Base-by-base conservation (phyloP, 2,888 invertebrate species). In the Drosophila limbata region DNA sequence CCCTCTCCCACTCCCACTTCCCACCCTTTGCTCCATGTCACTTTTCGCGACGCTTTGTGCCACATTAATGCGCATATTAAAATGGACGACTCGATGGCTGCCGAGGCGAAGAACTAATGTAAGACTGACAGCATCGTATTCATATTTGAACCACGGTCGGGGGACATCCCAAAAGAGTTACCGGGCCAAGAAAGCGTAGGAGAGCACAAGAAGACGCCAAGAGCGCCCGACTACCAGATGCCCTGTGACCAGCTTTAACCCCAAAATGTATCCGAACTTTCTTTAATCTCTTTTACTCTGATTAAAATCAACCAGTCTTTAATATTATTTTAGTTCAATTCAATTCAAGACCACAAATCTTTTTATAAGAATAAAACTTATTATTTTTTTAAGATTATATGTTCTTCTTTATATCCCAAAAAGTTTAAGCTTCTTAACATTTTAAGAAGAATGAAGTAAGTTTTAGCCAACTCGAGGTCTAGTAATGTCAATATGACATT, bases 61-160 rank as follows among this genome's bases (percentile, higher is more conserved):
- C 76, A 76, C 82, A 86, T 83, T 86, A 83, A 83, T 84, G 82
- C 76, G 81, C 84, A 81, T 74, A 77, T 77, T 77, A 67, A 78
- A 83, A 79, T 78, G 78, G 70, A 69, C 78, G 71, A 40, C 63
- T 15, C 33, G 47, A 39, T 42, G 63, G 55, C 33, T 35, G 47
- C 17, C 45, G 57, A 40, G 40, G 44, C 40, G 65, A 55, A 72
- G 65, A 62, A 76, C 81, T 81, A 82, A 78, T 78, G 81, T 63
- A 72, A 66, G 76, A 72, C 78, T 72, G 61, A 60, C 69, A 76
- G 73, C 77, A 77, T 69, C 66, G 65, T 72, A 74, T 82, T 68
- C 74, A 73, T 66, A 57, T 44, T 37, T 55, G 35, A 39, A 37
- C 28, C 15, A 35, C 42, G 17, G 13, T 17, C n/a, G 52, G 57